Evolutionary conservation across 2,113 vertebrate species (phyloP).

Genomic region (Leucosticte australis): DNA sequence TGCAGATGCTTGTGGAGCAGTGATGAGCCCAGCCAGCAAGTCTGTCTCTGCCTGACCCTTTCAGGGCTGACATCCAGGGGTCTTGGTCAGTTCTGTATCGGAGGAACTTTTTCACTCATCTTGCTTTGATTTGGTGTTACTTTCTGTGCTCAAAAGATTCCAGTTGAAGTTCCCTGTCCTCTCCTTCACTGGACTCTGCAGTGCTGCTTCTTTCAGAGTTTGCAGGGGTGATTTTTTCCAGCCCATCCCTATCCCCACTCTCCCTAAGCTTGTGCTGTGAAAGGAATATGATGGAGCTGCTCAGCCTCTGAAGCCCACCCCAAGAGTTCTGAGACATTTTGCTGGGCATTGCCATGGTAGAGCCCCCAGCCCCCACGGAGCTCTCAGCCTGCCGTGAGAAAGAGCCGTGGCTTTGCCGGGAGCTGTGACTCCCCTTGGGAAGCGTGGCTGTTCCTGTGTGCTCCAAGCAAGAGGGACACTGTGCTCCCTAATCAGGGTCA

Average conservation of each 20-base stretch:
- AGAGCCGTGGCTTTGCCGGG: not conserved
- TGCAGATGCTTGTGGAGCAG: not conserved
- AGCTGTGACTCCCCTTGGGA: not conserved
- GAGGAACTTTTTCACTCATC: not conserved
- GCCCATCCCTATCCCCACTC: not conserved
- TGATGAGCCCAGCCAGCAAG: not conserved
- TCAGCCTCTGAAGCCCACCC: not conserved
- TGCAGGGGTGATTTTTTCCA: not conserved
- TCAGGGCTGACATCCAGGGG: not conserved
- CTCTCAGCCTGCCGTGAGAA: not conserved
- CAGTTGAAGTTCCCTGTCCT: not conserved
- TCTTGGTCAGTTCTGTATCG: not conserved
- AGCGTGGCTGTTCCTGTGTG: not conserved
- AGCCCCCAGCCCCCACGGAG: rapidly evolving
- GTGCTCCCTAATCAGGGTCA: not conserved
- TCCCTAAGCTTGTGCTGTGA: not conserved
- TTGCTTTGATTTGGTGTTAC: not conserved
- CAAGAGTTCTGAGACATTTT: not conserved
- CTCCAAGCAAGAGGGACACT: rapidly evolving
- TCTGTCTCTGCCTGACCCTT: not conserved
- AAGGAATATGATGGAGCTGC: not conserved
- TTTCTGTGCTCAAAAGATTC: not conserved
- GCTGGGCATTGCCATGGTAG: not conserved
- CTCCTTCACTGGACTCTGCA: not conserved
- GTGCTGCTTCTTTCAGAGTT: not conserved